Base-by-base conservation (phyloP, 2,113 vertebrate genomes). In the Zapornia atra region DNA sequence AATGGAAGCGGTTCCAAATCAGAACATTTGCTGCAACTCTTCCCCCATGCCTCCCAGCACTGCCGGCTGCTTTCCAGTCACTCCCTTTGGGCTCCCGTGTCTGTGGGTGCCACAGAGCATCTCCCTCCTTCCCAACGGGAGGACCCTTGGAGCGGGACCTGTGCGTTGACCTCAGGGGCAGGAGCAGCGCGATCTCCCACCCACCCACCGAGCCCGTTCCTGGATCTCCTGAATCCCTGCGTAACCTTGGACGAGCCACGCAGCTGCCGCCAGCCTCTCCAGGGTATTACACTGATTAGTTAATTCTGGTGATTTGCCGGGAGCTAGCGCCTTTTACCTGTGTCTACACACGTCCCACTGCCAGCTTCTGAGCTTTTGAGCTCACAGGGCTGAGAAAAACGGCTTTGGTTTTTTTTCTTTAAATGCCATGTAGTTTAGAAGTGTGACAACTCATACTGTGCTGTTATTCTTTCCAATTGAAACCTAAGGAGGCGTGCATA, bases 401-500 rank as follows among this genome's bases (percentile, higher is more conserved):
- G 69, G 82, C 90, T 93, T 90, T 24, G 84, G 36, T 57, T 69
- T 87, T 57, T 69, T 87, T 89, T 71, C 83, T 87, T 94, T 89
- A 94, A 96, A 95, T 89, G 95, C 94, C 92, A 87, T 28, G 83
- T 48, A 84, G 92, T 91, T 95, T 65, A 82, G 77, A 92, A 94
- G 95, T 94, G 95, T 96, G 95, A 94, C 95, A 12, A 86, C 94
- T 94, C 94, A 84, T 44, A 92, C 94, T 82, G 96, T 22, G 96
- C 94, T 89, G 95, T 94, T 96, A 92, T 57, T 70, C 64, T 88
- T 90, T 66, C 89, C 85, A 69, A 92, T 61, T 97, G 96, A 93
- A 94, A 94, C 73, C 76, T 63, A 91, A 92, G 88, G 96, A 89
- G 85, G 91, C 84, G 38, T 76, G 66, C 33, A 82, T 86, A 87